phyloP scores from a whole-genome alignment of 2,113 vertebrate species.

The Vulpes lagopus region DNA sequence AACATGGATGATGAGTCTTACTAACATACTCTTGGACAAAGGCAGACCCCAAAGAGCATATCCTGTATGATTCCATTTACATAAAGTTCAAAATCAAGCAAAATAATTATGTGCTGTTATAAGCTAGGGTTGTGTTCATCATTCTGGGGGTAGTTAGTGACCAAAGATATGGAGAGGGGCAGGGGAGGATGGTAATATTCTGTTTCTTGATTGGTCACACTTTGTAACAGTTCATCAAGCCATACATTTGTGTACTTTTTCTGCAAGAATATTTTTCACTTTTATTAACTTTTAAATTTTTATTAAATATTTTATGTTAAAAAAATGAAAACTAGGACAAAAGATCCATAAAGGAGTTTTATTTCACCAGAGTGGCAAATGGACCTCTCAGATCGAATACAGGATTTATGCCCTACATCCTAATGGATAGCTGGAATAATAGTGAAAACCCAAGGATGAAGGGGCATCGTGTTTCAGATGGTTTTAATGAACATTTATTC shows the following conservation, averaged over 20 bases:
- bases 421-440: not conserved
- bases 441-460: not conserved
- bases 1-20: not conserved
- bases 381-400: not conserved
- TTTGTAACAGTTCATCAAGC: not conserved
- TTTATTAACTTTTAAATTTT: not conserved
- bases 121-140: not conserved
- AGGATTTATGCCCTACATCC: not conserved
- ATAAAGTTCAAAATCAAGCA: not conserved
- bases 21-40: not conserved
- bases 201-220: not conserved
- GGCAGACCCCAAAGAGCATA: not conserved
- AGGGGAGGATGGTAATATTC: fast-evolving
- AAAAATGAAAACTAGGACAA: not conserved
- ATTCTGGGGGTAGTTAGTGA: too few species aligned
- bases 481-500: slow-evolving; percentile 35
- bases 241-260: not conserved
- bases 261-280: not conserved
- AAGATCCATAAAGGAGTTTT: not conserved
- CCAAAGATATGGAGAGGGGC: not conserved
- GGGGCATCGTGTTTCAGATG: not conserved
- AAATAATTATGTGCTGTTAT: not conserved
- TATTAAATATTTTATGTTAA: not conserved
- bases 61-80: not conserved
- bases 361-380: not conserved